Conservation (phyloP, 2,888 invertebrate genomes). For the Epsilonema sp. region DNA sequence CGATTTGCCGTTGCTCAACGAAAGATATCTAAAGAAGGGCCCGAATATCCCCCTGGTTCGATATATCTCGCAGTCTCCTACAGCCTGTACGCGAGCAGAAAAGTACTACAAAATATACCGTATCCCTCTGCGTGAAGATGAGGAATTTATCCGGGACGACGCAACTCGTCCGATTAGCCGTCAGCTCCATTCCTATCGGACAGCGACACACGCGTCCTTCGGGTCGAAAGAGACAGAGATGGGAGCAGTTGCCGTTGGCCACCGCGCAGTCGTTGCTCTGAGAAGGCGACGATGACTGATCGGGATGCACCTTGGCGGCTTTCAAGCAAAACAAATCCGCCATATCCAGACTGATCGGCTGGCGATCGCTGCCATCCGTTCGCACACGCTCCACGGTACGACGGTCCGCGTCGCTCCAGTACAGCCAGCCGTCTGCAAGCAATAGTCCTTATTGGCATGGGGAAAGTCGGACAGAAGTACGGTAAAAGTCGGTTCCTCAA, state of each 20-base stretch:
- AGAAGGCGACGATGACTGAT: too few species aligned
- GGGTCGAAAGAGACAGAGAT: conserved; percentile 56
- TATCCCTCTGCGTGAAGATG: conserved; percentile 47
- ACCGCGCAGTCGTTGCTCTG: conserved; percentile 53
- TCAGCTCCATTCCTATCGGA: conserved; percentile 57
- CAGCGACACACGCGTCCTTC: conserved; percentile 58
- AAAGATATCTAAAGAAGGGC: too few species aligned
- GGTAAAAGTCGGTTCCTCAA: background rate
- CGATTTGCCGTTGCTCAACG: too few species aligned
- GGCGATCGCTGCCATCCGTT: conserved; percentile 42
- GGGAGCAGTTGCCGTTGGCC: conserved; percentile 69
- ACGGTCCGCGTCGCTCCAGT: conserved; percentile 73
- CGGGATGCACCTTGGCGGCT: conserved; percentile 37
- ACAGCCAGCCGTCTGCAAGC: conserved; percentile 40
- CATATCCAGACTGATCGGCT: conserved; percentile 49
- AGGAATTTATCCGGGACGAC: conserved; percentile 67
- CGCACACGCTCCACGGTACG: conserved; percentile 59
- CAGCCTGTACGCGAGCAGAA: too few species aligned
- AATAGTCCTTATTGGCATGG: background rate
- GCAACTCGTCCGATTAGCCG: conserved; percentile 54
- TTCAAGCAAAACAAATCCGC: conserved; percentile 82
- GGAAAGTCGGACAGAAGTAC: background rate
- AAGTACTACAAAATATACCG: too few species aligned
- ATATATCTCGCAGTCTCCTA: too few species aligned
- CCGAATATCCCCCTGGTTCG: too few species aligned